Evolutionary conservation across 2,113 vertebrate genomes (phyloP).

Genomic region (Pseudopipra pipra): DNA sequence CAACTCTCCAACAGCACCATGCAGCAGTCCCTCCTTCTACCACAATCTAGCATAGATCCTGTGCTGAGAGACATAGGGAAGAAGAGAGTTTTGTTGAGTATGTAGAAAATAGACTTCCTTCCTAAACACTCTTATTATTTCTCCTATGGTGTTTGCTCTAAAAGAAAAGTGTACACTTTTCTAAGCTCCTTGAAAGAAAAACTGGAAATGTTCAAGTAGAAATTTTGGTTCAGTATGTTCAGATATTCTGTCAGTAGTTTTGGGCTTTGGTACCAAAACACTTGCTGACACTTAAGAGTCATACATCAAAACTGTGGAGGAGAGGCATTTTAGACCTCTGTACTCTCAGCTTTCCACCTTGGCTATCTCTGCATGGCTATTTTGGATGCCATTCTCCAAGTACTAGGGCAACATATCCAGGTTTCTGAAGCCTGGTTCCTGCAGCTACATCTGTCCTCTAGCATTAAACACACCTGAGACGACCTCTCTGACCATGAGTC

Average conservation of each 20-base stretch:
- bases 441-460: neutral
- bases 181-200: neutral
- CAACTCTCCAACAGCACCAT: neutral
- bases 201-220: neutral
- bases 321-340: neutral
- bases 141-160: neutral
- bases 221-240: neutral
- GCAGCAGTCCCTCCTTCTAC: neutral
- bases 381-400: neutral
- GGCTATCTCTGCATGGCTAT: neutral
- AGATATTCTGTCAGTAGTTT: neutral
- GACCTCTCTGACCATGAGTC: neutral
- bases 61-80: neutral
- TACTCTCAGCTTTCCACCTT: neutral
- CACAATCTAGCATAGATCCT: neutral
- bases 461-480: neutral
- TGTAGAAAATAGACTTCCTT: neutral
- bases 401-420: neutral
- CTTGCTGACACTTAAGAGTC: neutral
- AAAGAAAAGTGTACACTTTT: neutral
- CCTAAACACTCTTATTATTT: neutral
- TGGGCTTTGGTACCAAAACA: neutral
- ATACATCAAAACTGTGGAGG: neutral
- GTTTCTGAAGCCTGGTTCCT: neutral
- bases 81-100: neutral